Percentiles rank a stretch among this genome's conserved stretches.
Conservation (phyloP, 2,888 invertebrate genomes). For the Drosophila lutescens region DNA sequence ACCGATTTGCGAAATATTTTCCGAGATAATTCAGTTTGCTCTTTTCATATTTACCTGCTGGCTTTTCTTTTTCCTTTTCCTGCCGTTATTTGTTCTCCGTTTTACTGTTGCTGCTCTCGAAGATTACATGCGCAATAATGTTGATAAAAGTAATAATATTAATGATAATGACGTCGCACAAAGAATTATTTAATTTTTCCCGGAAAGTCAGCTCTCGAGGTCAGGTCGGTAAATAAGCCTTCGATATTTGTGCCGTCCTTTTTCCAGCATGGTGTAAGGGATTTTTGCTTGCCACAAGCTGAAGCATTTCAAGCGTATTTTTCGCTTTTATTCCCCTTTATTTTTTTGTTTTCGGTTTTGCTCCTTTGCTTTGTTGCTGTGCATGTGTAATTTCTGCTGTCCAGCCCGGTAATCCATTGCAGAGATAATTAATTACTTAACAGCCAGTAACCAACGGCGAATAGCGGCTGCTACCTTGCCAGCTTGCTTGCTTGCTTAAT, state of each 20-base stretch:
- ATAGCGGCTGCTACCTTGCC: conserved; percentile 1
- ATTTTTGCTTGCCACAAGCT: conserved; percentile 16
- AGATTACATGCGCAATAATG: conserved; percentile 28
- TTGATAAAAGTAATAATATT: conserved; percentile 40
- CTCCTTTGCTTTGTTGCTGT: conserved; percentile 14
- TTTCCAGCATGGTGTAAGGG: conserved; percentile 1
- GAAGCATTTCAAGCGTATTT: conserved; percentile 30
- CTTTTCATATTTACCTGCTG: conserved; percentile 24
- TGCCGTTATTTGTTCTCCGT: conserved; percentile 7
- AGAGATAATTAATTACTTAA: conserved; percentile 56
- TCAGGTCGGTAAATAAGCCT: conserved; percentile 37
- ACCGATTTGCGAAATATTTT: neutral
- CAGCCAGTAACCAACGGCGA: conserved; percentile 22
- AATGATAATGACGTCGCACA: conserved; percentile 33
- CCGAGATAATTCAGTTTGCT: conserved; percentile 12
- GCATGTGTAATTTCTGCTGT: conserved; percentile 42
- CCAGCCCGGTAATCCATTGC: conserved; percentile 40
- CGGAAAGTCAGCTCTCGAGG: conserved; percentile 26
- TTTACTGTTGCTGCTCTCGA: conserved; percentile 19
- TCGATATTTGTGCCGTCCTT: conserved; percentile 35
- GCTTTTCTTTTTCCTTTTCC: neutral
- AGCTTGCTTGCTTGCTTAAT: conserved; percentile 36
- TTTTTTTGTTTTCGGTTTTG: conserved; percentile 10
- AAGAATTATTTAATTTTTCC: conserved; percentile 35
- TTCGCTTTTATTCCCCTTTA: neutral